phyloP scores from a whole-genome alignment of 2,888 invertebrate species.

The Acrocera orbiculus region DNA sequence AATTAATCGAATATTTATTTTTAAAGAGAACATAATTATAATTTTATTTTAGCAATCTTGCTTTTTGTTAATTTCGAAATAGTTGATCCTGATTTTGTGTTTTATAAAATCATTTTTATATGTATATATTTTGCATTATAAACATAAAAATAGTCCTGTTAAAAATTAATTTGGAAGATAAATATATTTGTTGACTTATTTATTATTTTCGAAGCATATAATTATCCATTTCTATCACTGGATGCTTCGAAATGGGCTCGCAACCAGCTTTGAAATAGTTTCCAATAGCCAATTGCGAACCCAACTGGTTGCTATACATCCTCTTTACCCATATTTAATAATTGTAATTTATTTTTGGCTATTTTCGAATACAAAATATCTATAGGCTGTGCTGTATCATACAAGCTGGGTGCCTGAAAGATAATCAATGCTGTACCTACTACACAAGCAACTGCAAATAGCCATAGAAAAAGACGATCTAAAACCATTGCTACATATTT shows the following conservation, averaged over 20 bases:
- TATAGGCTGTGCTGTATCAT: constrained; percentile 77
- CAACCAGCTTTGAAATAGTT: constrained; percentile 49
- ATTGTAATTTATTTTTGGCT: constrained; percentile 74
- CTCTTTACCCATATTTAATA: constrained; percentile 67
- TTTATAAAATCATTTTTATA: too few species aligned
- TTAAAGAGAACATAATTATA: too few species aligned
- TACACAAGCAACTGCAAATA: constrained; percentile 86
- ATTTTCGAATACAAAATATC: constrained; percentile 82
- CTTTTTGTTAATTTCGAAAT: background rate
- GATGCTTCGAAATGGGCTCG: constrained; percentile 48
- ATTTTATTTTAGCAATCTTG: background rate
- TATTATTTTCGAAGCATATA: background rate
- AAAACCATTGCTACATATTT: constrained; percentile 92
- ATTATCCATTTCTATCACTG: constrained; percentile 33
- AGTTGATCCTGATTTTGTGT: background rate
- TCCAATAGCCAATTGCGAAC: constrained; percentile 44
- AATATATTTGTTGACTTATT: background rate
- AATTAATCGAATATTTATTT: too few species aligned
- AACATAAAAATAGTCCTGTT: too few species aligned
- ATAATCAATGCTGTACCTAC: constrained; percentile 77
- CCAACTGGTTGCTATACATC: constrained; percentile 33
- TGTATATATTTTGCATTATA: too few species aligned
- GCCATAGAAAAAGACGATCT: constrained; percentile 89
- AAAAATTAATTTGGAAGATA: too few species aligned
- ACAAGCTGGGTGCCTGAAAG: constrained; percentile 78